Evolutionary conservation across 2,113 vertebrate genomes (phyloP).

Genomic region (Megaceryle maxima): DNA sequence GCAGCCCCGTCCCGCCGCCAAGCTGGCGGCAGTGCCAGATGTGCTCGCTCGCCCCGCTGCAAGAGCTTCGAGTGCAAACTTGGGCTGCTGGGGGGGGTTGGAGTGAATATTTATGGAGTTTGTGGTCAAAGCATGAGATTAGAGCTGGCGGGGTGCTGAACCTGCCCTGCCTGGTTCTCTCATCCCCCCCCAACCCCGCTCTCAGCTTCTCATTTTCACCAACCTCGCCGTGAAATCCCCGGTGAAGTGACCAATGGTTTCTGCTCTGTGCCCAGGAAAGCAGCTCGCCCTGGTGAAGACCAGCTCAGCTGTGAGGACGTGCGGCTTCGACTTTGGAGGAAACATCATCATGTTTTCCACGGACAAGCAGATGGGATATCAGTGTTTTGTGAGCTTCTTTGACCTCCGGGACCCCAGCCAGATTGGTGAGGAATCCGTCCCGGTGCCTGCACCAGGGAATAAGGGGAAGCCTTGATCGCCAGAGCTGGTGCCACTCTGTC

Average conservation of each 20-base stretch:
- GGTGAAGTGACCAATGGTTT: neutral
- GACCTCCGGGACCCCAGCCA: slow-evolving; percentile 91
- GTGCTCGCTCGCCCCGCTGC: accelerated
- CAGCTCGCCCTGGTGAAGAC: slow-evolving; percentile 92
- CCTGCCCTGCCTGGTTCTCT: accelerated
- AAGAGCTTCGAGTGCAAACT: accelerated
- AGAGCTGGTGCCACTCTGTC: neutral
- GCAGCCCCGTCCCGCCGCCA: too few relatives aligned
- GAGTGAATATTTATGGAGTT: neutral
- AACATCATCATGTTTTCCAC: slow-evolving; percentile 99
- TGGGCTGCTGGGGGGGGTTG: neutral
- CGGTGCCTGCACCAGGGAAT: neutral
- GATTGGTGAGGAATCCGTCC: slow-evolving; percentile 76
- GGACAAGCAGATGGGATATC: slow-evolving; percentile 99
- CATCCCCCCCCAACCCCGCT: neutral
- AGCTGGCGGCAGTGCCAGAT: too few relatives aligned
- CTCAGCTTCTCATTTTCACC: neutral
- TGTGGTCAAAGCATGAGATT: accelerated
- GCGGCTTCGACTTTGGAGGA: slow-evolving; percentile 96
- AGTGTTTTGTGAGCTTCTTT: slow-evolving; percentile 94
- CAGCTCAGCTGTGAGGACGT: slow-evolving; percentile 93
- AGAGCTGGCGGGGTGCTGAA: neutral
- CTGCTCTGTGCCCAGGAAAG: slow-evolving; percentile 81
- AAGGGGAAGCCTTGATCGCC: neutral
- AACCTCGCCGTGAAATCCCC: neutral